Base-by-base conservation (phyloP, 2,888 invertebrate species). In the Cryptosula pallasiana region DNA sequence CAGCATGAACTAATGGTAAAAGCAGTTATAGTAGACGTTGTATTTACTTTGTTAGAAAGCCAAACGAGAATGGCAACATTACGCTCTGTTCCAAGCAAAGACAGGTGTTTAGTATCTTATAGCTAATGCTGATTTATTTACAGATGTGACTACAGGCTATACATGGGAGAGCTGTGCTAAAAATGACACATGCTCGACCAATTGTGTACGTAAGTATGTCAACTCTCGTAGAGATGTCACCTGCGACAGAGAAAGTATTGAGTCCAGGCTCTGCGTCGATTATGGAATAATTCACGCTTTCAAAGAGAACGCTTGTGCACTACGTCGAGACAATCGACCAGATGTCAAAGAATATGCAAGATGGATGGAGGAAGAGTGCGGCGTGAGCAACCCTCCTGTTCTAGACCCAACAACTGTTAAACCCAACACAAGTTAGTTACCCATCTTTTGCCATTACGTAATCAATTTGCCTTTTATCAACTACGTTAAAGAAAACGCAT, bases 281-380 rank as follows among this genome's bases (percentile, higher is more conserved):
- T 63, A 63, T 32, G 63, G 63, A 27, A 63, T 63, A 5, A 63
- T 32, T 13, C 63, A 63, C 32, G 63, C 63, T 2, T 63, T 63
- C 27, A 27, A 27, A 63, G 63, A 63, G 63, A 9, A 63, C 5
- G 63, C 63, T 3, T 63, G 63, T 32, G 9, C 32, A 9, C 32
- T 63, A 34, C 5, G 55, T 20, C 55, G 3, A 3, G 13, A n/a
- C 5, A n/a, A 5, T 5, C 55, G 45, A 13, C 45, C 63, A 13
- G 63, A 63, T 63, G 32, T 63, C 2, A n/a, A 13, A 34, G 13
- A 32, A 27, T 63, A 63, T 32, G 63, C 63, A 27, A n/a, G 32
- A 2, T 63, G 34, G 29, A 63, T 63, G 63, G 32, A 13, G 32
- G 63, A 25, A 16, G 13, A 27, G 9, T 63, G 63, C 32, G 63